phyloP scores from a whole-genome alignment of 2,113 vertebrate species.

The Dryoscopus gambensis region DNA sequence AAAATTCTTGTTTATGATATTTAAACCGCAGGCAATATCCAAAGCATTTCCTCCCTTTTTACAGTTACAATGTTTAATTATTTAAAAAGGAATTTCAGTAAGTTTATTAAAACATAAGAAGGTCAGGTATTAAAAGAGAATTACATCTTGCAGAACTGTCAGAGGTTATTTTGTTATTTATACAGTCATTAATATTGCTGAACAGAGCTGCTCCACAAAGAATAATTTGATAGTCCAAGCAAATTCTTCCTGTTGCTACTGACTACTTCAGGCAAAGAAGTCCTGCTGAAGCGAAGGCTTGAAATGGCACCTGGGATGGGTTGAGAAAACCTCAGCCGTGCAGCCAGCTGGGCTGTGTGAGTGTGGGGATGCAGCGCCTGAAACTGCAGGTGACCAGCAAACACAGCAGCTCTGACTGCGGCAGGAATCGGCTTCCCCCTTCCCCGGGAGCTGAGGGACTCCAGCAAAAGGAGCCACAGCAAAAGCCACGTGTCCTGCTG shows the following conservation, averaged over 20 bases:
- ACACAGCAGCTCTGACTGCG: neutral
- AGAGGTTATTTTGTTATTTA: constrained; percentile 49
- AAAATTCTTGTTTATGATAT: constrained; percentile 10
- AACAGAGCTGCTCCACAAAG: neutral
- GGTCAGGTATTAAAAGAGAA: constrained; percentile 31
- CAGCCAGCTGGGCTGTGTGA: neutral
- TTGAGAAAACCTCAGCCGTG: neutral
- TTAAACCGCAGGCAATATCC: neutral
- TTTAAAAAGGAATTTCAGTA: neutral
- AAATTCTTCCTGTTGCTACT: neutral
- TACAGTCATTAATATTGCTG: constrained; percentile 42
- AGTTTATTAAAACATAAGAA: constrained; percentile 27
- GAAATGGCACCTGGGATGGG: neutral
- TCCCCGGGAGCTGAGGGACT: neutral
- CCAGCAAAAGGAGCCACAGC: neutral
- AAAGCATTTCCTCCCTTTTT: neutral
- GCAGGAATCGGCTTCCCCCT: neutral
- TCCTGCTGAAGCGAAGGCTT: neutral
- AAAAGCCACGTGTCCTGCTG: accelerated
- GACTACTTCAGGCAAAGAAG: neutral
- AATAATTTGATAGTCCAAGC: neutral
- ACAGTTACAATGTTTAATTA: constrained; percentile 20
- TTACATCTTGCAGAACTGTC: neutral
- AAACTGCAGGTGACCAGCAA: neutral
- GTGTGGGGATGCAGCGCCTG: neutral